Percentiles rank a stretch among this genome's conserved stretches.
phyloP scores from a whole-genome alignment of 2,113 vertebrate species.

The Microcebus griseorufus region DNA sequence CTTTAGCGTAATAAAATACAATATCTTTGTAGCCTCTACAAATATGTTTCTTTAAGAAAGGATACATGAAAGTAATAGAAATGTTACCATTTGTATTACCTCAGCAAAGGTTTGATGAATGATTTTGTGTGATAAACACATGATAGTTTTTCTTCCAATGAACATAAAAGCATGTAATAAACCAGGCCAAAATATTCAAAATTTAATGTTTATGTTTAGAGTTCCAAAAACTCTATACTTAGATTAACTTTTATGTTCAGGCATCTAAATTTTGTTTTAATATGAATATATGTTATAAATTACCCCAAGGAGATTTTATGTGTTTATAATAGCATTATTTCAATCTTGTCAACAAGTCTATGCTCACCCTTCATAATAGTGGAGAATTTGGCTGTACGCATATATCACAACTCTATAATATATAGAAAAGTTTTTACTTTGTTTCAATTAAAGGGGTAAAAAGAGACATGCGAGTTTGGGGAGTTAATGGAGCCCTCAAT shows the following conservation, averaged over 20 bases:
- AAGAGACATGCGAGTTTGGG: not conserved
- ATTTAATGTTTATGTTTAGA: not conserved
- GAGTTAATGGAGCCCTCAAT: not conserved
- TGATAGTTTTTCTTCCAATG: not conserved
- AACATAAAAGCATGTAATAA: not conserved
- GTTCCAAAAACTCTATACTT: not conserved
- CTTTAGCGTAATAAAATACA: not conserved
- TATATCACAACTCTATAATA: not conserved
- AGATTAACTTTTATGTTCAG: conserved; percentile 1
- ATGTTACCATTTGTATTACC: not conserved
- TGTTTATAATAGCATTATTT: not conserved
- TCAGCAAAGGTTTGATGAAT: not conserved
- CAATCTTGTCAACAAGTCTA: not conserved
- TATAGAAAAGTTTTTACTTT: not conserved
- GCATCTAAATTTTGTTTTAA: not conserved
- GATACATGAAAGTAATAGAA: not conserved
- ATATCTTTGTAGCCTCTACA: not conserved
- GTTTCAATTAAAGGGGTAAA: conserved; percentile 3
- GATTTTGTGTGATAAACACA: not conserved
- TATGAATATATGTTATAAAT: not conserved
- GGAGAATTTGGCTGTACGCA: not conserved
- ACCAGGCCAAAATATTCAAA: not conserved
- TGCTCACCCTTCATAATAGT: not conserved
- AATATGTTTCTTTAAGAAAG: not conserved
- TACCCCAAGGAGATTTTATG: not conserved